phyloP scores from a whole-genome alignment of 30 jellyfish, hydroid and myxozoan genomes.

The Phacellophora camtschatica region DNA sequence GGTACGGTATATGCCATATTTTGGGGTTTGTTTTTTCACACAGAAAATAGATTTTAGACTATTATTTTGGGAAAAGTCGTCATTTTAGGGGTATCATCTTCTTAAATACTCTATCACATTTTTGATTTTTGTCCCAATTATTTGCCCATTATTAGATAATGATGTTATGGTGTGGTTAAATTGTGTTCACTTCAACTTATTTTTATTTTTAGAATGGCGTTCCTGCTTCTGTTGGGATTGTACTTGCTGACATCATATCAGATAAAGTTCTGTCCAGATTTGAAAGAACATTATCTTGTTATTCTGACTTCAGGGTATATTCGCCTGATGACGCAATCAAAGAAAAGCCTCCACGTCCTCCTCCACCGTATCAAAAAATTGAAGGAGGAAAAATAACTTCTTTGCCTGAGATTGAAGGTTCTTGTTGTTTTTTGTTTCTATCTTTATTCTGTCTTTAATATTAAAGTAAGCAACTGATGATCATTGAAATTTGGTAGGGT shows the following conservation, averaged over 20 bases:
- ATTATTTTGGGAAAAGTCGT: too few species aligned
- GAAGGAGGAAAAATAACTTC: background rate
- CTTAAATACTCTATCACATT: too few species aligned
- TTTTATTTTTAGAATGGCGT: slow-evolving; percentile 10
- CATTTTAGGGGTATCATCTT: too few species aligned
- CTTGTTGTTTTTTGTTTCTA: background rate
- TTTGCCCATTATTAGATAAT: too few species aligned
- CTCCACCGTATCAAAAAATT: slow-evolving; percentile 66
- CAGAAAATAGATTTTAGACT: too few species aligned
- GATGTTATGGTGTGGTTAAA: too few species aligned
- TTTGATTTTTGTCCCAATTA: too few species aligned
- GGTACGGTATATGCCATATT: too few species aligned
- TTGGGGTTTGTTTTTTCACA: too few species aligned
- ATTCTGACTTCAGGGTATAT: slow-evolving; percentile 61
- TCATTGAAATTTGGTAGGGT: too few species aligned
- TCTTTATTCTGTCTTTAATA: background rate
- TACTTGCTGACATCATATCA: slow-evolving; percentile 63
- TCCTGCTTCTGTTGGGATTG: slow-evolving; percentile 73
- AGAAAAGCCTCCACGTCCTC: slow-evolving; percentile 81
- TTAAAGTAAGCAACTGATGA: too few species aligned
- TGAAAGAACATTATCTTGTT: slow-evolving; percentile 81
- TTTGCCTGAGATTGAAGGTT: background rate
- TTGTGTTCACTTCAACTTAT: too few species aligned
- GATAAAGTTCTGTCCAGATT: slow-evolving; percentile 63
- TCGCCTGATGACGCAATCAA: background rate